phyloP scores from a whole-genome alignment of 2,888 invertebrate genomes.

The Pogonocherus hispidulus region DNA sequence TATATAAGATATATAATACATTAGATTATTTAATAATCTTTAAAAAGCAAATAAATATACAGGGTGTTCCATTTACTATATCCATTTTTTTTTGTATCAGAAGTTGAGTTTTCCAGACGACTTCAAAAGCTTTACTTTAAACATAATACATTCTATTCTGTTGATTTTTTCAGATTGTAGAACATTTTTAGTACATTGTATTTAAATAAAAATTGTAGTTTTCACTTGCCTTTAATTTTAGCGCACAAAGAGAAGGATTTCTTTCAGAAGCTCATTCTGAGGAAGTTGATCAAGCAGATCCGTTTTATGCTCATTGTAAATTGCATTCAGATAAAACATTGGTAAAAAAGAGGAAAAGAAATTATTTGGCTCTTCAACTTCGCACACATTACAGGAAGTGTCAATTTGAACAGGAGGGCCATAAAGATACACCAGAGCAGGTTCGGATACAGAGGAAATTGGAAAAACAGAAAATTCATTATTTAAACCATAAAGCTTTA shows the following conservation, averaged over 20 bases:
- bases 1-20: too few relatives aligned
- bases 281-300: constrained; percentile 93
- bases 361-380: constrained; percentile 89
- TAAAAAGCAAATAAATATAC: too few relatives aligned
- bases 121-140: too few relatives aligned
- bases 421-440: constrained; percentile 78
- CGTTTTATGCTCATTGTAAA: constrained; percentile 97
- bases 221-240: constrained; percentile 61
- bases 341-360: constrained; percentile 83
- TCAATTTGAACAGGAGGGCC: constrained; percentile 74
- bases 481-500: constrained; percentile 79
- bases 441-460: constrained; percentile 83
- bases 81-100: too few relatives aligned
- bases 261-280: constrained; percentile 93
- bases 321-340: constrained; percentile 93
- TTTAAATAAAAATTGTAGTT: too few relatives aligned
- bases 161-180: too few relatives aligned
- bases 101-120: too few relatives aligned
- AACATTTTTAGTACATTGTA: too few relatives aligned
- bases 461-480: constrained; percentile 88
- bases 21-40: too few relatives aligned
- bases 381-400: constrained; percentile 79
- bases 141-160: too few relatives aligned
- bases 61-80: too few relatives aligned
- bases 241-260: constrained; percentile 94